Evolutionary conservation across 2,797 vertebrate genomes (phyloP).

Genomic region (Gila robusta): DNA sequence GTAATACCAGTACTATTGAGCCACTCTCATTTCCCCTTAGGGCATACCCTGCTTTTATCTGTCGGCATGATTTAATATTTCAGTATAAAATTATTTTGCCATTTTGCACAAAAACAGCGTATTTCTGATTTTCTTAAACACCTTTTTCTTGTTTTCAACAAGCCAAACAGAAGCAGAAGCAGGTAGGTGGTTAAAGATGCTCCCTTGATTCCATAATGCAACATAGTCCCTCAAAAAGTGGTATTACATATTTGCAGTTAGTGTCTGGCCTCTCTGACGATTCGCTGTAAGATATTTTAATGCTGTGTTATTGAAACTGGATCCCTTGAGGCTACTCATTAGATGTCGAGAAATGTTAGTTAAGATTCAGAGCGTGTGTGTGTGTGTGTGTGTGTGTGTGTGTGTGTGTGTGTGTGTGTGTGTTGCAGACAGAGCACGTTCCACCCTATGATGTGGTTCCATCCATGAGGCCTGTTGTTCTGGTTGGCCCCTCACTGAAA

Average conservation of each 20-base stretch:
- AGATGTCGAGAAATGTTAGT: constrained; percentile 32
- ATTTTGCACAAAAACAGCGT: not conserved
- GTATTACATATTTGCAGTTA: constrained; percentile 31
- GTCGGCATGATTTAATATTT: not conserved
- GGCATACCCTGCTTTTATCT: not conserved
- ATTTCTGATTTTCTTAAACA: constrained; percentile 59
- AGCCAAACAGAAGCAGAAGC: constrained; percentile 99
- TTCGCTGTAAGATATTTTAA: constrained; percentile 10
- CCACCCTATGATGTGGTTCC: constrained; percentile 96
- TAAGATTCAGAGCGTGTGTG: constrained; percentile 25
- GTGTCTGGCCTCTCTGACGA: not conserved
- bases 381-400: constrained; percentile 32
- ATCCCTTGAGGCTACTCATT: constrained; percentile 24
- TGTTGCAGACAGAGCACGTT: constrained; percentile 86
- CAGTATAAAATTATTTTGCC: not conserved
- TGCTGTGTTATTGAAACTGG: constrained; percentile 16
- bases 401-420: constrained; percentile 39
- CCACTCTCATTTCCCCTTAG: not conserved
- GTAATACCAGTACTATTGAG: not conserved
- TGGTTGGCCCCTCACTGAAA: constrained; percentile 96
- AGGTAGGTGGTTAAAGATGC: constrained; percentile 81
- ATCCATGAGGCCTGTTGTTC: constrained; percentile 94
- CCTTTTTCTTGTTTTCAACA: constrained; percentile 82
- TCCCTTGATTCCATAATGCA: constrained; percentile 35
- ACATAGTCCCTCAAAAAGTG: constrained; percentile 19